Evolutionary conservation across 37 sponge, comb jelly and placozoan species (phyloP), one percentile per base, ranked within the genome.

Genomic region (Aphrocallistes beatrix): DNA sequence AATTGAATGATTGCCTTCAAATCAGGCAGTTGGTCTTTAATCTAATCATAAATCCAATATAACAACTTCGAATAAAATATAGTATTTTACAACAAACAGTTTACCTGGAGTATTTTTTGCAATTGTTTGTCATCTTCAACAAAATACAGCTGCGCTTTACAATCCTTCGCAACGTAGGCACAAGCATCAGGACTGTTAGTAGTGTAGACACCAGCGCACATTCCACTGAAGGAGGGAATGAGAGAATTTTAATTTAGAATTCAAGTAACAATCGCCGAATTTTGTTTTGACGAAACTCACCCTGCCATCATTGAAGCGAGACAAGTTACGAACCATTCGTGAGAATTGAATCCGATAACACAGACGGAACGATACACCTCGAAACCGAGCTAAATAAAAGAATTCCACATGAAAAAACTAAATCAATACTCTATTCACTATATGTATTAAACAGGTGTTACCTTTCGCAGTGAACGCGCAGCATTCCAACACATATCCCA

Each of bases 1-100:
- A 94, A 96, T 51, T 94, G 97, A 0, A 96, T 91, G 51, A 96
- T 91, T 37, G 92, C 94, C 87, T 94, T 94, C 82, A 96, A 69
- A 45, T 93, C 83, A 75, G 96, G 96, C 19, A 93, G 92, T 32
- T 50, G 81, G 38, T 93, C 92, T 48, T 90, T 87, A 10, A 96
- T 38, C 96, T 95, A 81, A 50, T 0, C 39, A 82, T 8, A 82
- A 38, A 8, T 19, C 23, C 16, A n/a, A n/a, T n/a, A n/a, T 19
- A 37, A 37, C 13, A 47, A 47, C 13, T 47, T 47, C 17, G 49
- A 17, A 47, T 13, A 47, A 47, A 47, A 47, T n/a, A 47, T 17
- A 17, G 17, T 47, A 47, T 47, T 47, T 17, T 16, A 42, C 45
- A 42, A 42, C 13, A 42, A 10, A 37, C 13, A 50, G 37, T 81